Base-by-base conservation (phyloP, 2,797 vertebrate genomes). In the Sparus aurata region DNA sequence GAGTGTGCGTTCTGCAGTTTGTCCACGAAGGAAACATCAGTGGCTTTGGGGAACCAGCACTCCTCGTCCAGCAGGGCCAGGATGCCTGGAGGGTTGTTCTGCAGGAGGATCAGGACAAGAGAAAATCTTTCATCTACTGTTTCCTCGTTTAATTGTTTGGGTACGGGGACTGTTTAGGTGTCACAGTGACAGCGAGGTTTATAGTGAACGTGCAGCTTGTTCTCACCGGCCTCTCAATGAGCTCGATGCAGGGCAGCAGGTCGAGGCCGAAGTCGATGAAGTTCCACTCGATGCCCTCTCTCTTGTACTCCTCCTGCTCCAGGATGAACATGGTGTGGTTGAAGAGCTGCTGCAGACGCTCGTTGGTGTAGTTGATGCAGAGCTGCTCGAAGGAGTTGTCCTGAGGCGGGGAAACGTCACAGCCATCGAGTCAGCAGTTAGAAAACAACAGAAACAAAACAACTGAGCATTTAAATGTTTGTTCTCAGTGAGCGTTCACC, bases 41-140 rank as follows among this genome's bases (percentile, higher is more conserved):
- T 98, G 82, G 98, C 98, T 93, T 99, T 99, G 54, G 98, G 98
- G 92, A 99, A 99, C 98, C 98, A 99, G 80, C 98, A 99, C 85
- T 99, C 98, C 88, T 99, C 98, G 27, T 99, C 98, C 92, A 99
- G 93, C 85, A 99, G 94, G 60, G 98, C 97, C 95, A 99, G 87
- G 82, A 99, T 97, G 38, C 98, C 98, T 0, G 98, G 98, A 12
- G 98, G 98, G 88, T 99, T 97, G 82, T 97, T 99, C 98, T 99
- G 91, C 17, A 92, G 82, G 0, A 12, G 5, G n/a, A 16, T 27
- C 7, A 15, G 41, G 18, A 20, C 11, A 34, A n/a, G 30, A 34
- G 62, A 9, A 30, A 2, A 20, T 47, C 61, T 27, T 20, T 12
- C 10, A 38, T 38, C 38, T 38, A 47, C 16, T 45, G 9, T 18